Conservation (phyloP, 1,140 invertebrate species). For the Brachionus koreanus region DNA sequence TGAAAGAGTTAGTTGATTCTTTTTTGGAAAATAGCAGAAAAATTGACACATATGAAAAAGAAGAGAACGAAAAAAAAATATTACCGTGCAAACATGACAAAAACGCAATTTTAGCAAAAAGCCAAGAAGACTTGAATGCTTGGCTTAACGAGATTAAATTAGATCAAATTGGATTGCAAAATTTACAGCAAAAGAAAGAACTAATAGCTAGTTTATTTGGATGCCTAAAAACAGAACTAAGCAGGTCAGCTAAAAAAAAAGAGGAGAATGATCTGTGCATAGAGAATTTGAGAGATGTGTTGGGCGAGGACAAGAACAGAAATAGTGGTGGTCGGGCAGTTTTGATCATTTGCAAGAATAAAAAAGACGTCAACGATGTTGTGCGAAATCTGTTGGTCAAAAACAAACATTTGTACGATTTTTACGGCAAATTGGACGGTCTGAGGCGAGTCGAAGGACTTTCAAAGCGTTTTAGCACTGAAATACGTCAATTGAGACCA, state of each 20-base stretch:
- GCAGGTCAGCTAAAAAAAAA: not conserved
- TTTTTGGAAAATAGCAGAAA: no score
- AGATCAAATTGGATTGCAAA: no score
- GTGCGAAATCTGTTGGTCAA: not conserved
- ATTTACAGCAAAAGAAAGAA: no score
- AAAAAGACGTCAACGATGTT: not conserved
- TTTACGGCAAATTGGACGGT: not conserved
- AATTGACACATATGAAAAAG: no score
- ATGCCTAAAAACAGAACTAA: not conserved
- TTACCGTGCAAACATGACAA: no score
- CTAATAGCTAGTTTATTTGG: no score
- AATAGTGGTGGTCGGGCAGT: not conserved
- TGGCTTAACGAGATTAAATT: no score
- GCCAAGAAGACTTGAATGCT: no score
- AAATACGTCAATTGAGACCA: not conserved
- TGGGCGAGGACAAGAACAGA: not conserved
- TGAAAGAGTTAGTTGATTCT: no score
- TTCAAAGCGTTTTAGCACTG: not conserved
- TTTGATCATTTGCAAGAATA: not conserved
- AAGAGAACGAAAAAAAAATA: no score
- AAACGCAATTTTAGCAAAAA: no score
- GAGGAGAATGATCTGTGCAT: not conserved
- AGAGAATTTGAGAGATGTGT: not conserved
- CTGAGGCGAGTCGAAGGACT: not conserved
- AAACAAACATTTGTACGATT: not conserved